Base-by-base conservation (phyloP, 92 coral and sea anemone species). In the Galaxea fascicularis region DNA sequence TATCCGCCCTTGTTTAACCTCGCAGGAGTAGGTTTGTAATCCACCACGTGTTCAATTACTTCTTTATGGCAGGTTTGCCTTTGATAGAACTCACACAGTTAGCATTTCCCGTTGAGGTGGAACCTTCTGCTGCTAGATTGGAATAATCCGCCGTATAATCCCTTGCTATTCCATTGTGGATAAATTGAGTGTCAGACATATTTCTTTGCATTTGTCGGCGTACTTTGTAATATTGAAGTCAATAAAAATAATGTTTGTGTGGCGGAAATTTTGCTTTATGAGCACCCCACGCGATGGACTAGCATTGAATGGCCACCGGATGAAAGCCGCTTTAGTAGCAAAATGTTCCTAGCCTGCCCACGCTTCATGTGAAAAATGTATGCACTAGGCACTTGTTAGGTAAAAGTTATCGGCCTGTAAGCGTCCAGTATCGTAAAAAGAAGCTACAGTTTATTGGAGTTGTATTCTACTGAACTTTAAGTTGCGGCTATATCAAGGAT, bases 201-300 rank as follows among this genome's bases (percentile, higher is more conserved):
- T 26, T 57, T 24, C 78, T 82, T 82, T 82, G 86, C 86, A 70
- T 82, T n/a, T 35, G 86, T 82, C 86, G 86, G 86, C 86, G 17
- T 41, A 82, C 86, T 82, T 82, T 82, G 86, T 82, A 35, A 71
- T 82, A 71, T 82, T 82, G 86, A 58, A 58, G 59, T 70, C 85
- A 80, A 80, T 49, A 49, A 68, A 80, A 80, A 49, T 66, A 65
- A 26, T 66, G 86, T 70, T 82, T 82, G 67, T 58, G 46, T 60
- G 78, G 78, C 78, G 78, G 78, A 82, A 54, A 54, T 72, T 57
- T 67, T 35, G 24, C 60, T 56, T 29, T 11, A 29, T 67, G 22
- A 56, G 77, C 28, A 71, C 86, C 86, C 78, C 86, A 82, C 86
- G 71, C 86, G 86, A 82, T 71, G 86, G 56, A 54, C 7, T 15